phyloP scores from a whole-genome alignment of 2,888 invertebrate species.

The Rhingia rostrata region DNA sequence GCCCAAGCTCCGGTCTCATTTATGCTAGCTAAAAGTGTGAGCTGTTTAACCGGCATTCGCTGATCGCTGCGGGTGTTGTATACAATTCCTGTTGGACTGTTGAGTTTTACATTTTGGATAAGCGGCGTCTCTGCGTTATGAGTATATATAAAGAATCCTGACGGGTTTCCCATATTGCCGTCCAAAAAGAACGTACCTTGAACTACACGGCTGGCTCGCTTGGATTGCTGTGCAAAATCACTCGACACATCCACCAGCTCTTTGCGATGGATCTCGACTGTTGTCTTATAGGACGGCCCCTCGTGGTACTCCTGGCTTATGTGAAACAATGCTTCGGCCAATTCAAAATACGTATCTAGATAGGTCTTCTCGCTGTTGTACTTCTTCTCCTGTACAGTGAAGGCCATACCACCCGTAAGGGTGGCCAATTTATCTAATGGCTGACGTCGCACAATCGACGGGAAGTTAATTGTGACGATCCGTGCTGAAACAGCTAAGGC shows the following conservation, averaged over 20 bases:
- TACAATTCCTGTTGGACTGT: slow-evolving; percentile 84
- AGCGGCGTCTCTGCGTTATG: slow-evolving; percentile 84
- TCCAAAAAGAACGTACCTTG: slow-evolving; percentile 85
- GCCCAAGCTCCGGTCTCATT: slow-evolving; percentile 86
- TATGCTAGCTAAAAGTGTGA: slow-evolving; percentile 84
- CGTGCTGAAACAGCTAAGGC: slow-evolving; percentile 82
- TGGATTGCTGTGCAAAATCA: slow-evolving; percentile 48
- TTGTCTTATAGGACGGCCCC: slow-evolving; percentile 79
- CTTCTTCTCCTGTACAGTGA: slow-evolving; percentile 84
- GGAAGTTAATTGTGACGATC: slow-evolving; percentile 85
- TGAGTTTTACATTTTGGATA: slow-evolving; percentile 83
- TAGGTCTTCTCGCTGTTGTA: slow-evolving; percentile 84
- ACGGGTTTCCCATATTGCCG: slow-evolving; percentile 84
- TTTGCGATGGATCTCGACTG: slow-evolving; percentile 81
- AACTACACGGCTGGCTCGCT: slow-evolving; percentile 79
- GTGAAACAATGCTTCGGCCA: slow-evolving; percentile 83
- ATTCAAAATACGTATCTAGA: slow-evolving; percentile 84
- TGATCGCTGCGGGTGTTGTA: slow-evolving; percentile 84
- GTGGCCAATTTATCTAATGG: slow-evolving; percentile 83
- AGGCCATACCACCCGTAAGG: slow-evolving; percentile 82
- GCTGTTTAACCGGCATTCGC: slow-evolving; percentile 83
- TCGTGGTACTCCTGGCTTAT: slow-evolving; percentile 83
- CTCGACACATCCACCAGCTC: slow-evolving; percentile 73
- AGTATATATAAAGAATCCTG: slow-evolving; percentile 84
- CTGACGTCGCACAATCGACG: slow-evolving; percentile 82